Evolutionary conservation across 2,797 vertebrate species (phyloP).

Genomic region (Periparus ater): DNA sequence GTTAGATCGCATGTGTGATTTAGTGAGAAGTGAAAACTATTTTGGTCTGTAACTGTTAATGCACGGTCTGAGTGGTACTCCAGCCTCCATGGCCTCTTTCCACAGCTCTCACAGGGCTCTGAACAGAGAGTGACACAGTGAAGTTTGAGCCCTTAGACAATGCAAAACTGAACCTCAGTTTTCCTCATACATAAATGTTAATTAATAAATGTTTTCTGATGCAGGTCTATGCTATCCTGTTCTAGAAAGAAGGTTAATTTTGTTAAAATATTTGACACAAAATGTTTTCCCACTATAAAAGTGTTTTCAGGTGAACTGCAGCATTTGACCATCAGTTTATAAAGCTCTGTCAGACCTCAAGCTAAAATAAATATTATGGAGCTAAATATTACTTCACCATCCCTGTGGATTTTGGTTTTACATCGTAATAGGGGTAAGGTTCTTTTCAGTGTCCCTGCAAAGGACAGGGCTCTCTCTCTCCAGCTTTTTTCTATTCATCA

Average conservation of each 20-base stretch:
- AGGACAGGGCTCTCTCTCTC: background rate
- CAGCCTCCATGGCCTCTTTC: background rate
- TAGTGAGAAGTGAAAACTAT: background rate
- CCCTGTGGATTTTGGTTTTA: background rate
- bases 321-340: background rate
- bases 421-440: background rate
- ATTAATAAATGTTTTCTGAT: background rate
- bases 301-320: background rate
- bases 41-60: background rate
- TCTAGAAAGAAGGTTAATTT: background rate
- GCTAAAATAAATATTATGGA: background rate
- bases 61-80: background rate
- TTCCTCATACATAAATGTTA: background rate
- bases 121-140: background rate
- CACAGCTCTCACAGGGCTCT: background rate
- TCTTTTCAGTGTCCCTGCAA: background rate
- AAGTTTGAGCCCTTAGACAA: background rate
- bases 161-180: background rate
- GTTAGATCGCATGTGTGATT: background rate
- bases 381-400: background rate
- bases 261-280: background rate
- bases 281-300: background rate
- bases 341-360: background rate
- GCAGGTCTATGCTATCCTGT: background rate
- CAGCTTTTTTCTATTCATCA: background rate